A percentile compares a stretch with the other conserved stretches of the same genome.
Evolutionary conservation across 2,797 vertebrate species (phyloP).

Genomic region (Coregonus suidteri): DNA sequence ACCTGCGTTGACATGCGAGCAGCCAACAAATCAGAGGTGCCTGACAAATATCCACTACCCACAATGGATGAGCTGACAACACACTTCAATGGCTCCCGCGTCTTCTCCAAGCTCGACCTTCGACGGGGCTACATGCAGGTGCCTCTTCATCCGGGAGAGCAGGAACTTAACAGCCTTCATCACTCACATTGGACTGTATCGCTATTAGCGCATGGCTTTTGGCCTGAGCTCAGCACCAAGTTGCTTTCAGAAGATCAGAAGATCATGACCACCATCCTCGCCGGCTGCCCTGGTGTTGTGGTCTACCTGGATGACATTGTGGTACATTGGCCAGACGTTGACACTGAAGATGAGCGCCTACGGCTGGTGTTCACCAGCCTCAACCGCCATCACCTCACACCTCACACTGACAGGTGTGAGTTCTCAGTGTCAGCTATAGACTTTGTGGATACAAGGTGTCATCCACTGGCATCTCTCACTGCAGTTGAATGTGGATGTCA

Average conservation of each 20-base stretch:
- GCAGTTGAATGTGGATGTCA: not conserved
- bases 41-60: conserved; percentile 13
- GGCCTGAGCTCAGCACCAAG: no score
- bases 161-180: conserved; percentile 1
- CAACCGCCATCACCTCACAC: not conserved
- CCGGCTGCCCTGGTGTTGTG: no score
- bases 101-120: not conserved
- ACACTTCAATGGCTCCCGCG: conserved; percentile 3
- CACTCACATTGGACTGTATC: not conserved
- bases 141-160: conserved; percentile 14
- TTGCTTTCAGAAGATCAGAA: no score
- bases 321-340: not conserved
- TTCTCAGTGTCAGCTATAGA: not conserved
- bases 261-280: no score
- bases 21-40: not conserved
- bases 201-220: no score
- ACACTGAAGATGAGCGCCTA: not conserved
- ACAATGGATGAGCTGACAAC: conserved; percentile 22
- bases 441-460: not conserved
- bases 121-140: conserved; percentile 2
- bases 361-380: not conserved
- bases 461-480: not conserved
- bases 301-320: conserved; percentile 1
- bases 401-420: not conserved
- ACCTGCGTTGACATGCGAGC: no score